These are phyloP conservation scores for Leptodactylus fuscus DNA, from an alignment of 2,113 vertebrate genomes.

Conservation along the genomic window DNA sequence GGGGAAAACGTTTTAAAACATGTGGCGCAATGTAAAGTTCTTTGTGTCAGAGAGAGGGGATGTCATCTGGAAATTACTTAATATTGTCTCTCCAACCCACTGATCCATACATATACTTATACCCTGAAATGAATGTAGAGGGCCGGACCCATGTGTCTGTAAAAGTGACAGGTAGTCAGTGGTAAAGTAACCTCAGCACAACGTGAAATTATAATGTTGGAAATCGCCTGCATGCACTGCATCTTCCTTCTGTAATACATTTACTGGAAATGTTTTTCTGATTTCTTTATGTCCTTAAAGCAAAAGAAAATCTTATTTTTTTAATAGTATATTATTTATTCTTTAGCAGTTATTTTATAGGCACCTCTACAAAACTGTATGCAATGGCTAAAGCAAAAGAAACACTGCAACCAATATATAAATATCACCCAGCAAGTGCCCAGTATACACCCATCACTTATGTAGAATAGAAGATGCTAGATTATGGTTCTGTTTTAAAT, in stretches of 20 bases:
- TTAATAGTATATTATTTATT: no score
- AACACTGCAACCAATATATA: no score
- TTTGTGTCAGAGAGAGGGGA: conserved; percentile 65
- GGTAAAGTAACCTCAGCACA: conserved; percentile 63
- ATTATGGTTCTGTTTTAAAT: no score
- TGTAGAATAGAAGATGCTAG: no score
- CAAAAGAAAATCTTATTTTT: background rate
- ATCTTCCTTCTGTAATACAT: background rate
- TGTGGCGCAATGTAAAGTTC: conserved; percentile 63
- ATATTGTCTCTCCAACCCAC: conserved; percentile 63
- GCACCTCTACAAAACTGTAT: no score
- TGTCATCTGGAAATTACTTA: conserved; percentile 69
- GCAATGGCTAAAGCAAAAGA: no score
- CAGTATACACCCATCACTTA: no score
- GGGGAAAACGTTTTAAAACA: conserved; percentile 57
- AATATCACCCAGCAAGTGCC: no score
- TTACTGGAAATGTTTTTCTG: background rate
- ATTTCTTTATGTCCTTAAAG: background rate
- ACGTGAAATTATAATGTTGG: conserved; percentile 62
- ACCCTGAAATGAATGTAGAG: conserved; percentile 39
- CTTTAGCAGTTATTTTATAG: no score
- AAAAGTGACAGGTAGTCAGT: conserved; percentile 55
- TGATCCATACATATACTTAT: conserved; percentile 66
- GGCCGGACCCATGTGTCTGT: conserved; percentile 48
- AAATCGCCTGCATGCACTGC: conserved; percentile 12